phyloP scores from a whole-genome alignment of 2,797 vertebrate genomes.

The Phrynocephalus vlangalii region DNA sequence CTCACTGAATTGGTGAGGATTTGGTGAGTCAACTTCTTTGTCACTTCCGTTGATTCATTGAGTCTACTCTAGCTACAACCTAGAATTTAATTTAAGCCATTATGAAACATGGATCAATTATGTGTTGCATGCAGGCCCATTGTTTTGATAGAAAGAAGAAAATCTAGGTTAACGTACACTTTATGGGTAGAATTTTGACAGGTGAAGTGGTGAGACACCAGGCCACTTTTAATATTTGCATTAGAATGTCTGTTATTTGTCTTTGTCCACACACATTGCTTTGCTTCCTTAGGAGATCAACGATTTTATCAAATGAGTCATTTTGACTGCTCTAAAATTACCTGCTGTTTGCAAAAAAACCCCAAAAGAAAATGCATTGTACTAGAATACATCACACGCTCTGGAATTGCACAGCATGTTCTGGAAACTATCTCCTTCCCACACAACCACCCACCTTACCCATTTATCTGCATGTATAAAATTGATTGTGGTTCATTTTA shows the following conservation, averaged over 20 bases:
- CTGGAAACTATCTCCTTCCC: slow-evolving; percentile 10
- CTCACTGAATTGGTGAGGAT: no score
- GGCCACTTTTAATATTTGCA: not conserved
- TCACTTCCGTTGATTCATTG: no score
- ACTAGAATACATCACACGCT: not conserved
- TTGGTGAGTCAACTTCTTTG: no score
- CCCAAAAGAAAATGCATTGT: not conserved
- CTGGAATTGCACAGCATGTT: slow-evolving; percentile 32
- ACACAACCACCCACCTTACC: slow-evolving; percentile 14
- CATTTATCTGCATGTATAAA: slow-evolving; percentile 20
- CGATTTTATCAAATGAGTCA: slow-evolving; percentile 38
- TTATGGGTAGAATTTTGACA: not conserved
- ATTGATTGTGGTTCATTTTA: slow-evolving; percentile 15
- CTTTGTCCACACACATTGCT: not conserved
- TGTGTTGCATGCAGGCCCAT: no score
- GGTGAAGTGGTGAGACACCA: not conserved
- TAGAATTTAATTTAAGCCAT: no score
- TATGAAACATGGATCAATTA: no score
- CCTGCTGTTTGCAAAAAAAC: slow-evolving; percentile 25
- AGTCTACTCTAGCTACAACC: no score
- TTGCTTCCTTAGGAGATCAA: not conserved
- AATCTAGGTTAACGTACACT: not conserved
- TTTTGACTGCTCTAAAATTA: not conserved
- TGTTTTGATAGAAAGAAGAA: not conserved
- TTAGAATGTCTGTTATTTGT: not conserved